Evolutionary conservation across 2,888 invertebrate species (phyloP), one percentile per base, ranked within the genome.

Genomic region (Perithous albicinctus): DNA sequence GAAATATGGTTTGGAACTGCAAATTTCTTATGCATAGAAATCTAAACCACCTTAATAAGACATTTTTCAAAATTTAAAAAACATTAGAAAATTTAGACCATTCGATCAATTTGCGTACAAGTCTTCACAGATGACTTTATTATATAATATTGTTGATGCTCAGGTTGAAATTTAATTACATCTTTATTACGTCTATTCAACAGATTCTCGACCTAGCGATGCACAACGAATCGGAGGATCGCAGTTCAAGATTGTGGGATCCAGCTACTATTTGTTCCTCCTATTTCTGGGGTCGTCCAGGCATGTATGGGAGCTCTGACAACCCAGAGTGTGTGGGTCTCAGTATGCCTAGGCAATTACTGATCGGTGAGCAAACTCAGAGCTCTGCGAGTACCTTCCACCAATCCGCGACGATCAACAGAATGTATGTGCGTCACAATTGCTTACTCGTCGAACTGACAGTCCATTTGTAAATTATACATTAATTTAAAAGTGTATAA

Each of bases 321-420:
- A 93, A 93, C 88, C 91, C 90, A 56, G 93, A 92, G 80, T 93
- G 93, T 63, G 91, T 93, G 6, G 93, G 93, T 1, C 86, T 93
- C 0, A 93, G 93, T 38, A 86, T 93, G 70, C 88, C 93, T 1
- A 90, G 91, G 51, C 87, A 89, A 59, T 84, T 91, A 63, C 85
- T 93, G 61, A 85, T 88, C 12, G 32, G 6, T n/a, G 32, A 61
- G 12, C 35, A 26, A 38, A 10, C 61, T 7, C 43, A 10, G 0
- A 64, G 5, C 35, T 32, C 38, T 12, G 5, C 38, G n/a, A 20
- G 41, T n/a, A n/a, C n/a, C 18, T 72, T 56, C 12, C 8, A 35
- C 12, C 46, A 29, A 15, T n/a, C 26, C 12, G 12, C 72, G 38
- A 20, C 46, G 10, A 35, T 23, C 1, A 83, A 61, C 7, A 78